Conservation (phyloP, 2,113 vertebrate species). For the Dromas ardeola region DNA sequence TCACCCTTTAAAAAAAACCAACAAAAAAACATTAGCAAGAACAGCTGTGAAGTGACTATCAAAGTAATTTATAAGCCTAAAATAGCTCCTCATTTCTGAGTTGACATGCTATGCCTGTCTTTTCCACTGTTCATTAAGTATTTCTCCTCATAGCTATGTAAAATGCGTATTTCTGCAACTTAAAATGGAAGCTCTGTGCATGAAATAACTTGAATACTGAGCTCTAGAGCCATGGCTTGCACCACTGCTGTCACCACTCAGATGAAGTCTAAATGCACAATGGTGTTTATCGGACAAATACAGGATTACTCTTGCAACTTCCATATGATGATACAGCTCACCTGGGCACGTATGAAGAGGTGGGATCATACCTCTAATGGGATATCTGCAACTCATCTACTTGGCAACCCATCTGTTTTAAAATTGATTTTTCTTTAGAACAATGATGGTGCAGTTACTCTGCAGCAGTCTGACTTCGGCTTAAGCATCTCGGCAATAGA, state of each 20-base stretch:
- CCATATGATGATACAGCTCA: background rate
- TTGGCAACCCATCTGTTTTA: background rate
- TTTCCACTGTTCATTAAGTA: background rate
- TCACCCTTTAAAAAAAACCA: background rate
- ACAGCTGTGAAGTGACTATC: background rate
- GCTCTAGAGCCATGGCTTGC: background rate
- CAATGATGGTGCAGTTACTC: background rate
- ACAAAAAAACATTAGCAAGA: background rate
- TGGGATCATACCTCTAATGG: background rate
- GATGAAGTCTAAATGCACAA: background rate
- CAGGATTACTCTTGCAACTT: background rate
- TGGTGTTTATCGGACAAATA: background rate
- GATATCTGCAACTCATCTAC: background rate
- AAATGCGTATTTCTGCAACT: background rate
- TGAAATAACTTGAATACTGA: background rate
- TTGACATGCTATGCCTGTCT: background rate
- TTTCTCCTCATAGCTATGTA: background rate
- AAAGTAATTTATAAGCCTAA: background rate
- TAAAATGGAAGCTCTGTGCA: background rate
- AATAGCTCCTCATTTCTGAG: background rate
- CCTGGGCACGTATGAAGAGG: background rate
- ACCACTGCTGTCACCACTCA: background rate
- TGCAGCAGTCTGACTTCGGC: conserved; percentile 80
- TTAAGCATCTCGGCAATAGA: conserved; percentile 83
- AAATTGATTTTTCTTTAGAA: conserved; percentile 70